Conservation (phyloP, 2,888 invertebrate species). For the Thumatha senex region DNA sequence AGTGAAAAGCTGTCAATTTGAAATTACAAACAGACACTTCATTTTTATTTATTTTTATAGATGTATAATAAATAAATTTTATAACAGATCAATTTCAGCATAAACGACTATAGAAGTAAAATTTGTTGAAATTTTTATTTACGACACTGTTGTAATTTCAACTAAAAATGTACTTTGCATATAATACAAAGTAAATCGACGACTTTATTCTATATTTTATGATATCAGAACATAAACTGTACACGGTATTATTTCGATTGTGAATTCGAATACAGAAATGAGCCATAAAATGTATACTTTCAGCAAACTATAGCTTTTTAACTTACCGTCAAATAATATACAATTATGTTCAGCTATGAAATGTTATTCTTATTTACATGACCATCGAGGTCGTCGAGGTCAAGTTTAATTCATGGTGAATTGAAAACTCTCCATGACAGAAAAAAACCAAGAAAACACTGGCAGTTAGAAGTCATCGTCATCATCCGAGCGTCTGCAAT, state of each 20-base stretch:
- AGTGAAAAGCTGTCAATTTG: too few species aligned
- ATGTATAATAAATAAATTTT: too few species aligned
- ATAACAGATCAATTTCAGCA: background rate
- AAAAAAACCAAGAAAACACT: too few species aligned
- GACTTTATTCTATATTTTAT: constrained; percentile 35
- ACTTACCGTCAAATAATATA: constrained; percentile 16
- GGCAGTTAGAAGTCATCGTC: too few species aligned
- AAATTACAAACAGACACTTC: too few species aligned
- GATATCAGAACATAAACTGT: constrained; percentile 37
- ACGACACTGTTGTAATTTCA: background rate
- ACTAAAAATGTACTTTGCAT: background rate
- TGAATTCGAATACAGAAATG: constrained; percentile 41
- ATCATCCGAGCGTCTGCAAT: too few species aligned
- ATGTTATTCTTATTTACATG: background rate
- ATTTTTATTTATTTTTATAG: too few species aligned
- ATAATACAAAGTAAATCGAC: constrained; percentile 21
- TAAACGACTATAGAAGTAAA: background rate
- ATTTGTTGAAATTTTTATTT: background rate
- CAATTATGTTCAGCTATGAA: background rate
- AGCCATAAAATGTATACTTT: constrained; percentile 40
- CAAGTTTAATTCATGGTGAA: too few species aligned
- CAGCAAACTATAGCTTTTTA: constrained; percentile 1
- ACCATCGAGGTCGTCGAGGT: too few species aligned
- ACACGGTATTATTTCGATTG: constrained; percentile 41
- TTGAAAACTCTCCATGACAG: constrained; percentile 17